Percentiles rank a stretch among this genome's conserved stretches.
Evolutionary conservation across 2,797 vertebrate genomes (phyloP).

Genomic region (Notamacropus eugenii): DNA sequence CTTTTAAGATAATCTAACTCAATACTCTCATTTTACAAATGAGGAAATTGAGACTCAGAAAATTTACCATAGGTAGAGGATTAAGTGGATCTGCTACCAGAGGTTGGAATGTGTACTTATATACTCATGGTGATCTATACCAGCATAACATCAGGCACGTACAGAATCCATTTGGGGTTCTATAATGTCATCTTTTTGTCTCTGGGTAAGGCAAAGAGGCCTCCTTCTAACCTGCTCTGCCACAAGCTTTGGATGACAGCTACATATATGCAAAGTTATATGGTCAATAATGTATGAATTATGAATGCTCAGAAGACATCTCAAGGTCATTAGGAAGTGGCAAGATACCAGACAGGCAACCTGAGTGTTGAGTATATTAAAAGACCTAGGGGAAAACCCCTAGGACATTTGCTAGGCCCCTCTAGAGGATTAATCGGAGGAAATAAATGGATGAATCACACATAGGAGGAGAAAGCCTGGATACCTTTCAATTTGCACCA

Average conservation of each 20-base stretch:
- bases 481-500: background rate
- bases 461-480: background rate
- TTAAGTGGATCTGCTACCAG: background rate
- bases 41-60: constrained; percentile 11
- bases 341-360: background rate
- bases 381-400: background rate
- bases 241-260: background rate
- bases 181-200: background rate
- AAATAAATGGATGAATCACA: background rate
- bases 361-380: background rate
- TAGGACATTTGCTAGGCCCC: background rate
- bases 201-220: background rate
- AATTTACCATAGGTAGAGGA: background rate
- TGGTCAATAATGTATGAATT: background rate
- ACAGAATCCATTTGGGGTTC: background rate
- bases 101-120: background rate
- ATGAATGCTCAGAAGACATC: background rate
- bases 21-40: background rate
- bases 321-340: background rate
- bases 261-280: background rate
- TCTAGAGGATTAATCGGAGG: background rate
- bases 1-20: background rate
- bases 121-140: background rate
- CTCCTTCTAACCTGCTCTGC: background rate
- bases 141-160: background rate